These are phyloP conservation scores for Strigops habroptila DNA, from an alignment of 2,113 vertebrate species.

Conservation along the genomic window DNA sequence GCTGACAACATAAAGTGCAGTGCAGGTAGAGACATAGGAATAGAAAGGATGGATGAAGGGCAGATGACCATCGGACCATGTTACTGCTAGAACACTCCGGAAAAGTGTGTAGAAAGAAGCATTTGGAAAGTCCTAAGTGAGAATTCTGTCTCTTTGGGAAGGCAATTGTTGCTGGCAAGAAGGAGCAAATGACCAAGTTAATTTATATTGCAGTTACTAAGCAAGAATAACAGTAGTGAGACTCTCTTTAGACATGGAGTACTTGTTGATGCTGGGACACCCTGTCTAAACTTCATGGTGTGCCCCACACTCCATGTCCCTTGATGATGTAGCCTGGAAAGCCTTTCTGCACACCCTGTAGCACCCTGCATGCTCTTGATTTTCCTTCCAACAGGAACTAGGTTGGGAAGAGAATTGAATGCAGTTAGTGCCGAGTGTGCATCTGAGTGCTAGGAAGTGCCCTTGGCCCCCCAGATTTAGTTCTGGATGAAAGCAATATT, in stretches of 20 bases:
- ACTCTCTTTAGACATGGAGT: background rate
- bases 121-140: background rate
- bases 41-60: background rate
- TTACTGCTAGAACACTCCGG: background rate
- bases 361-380: background rate
- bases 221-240: background rate
- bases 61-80: rapidly evolving
- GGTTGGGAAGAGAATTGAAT: background rate
- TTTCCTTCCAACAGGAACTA: background rate
- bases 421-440: background rate
- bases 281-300: background rate
- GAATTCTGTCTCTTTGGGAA: background rate
- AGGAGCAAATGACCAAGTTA: background rate
- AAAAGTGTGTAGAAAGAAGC: background rate
- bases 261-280: background rate
- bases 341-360: background rate
- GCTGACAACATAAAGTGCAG: background rate
- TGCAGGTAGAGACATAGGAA: background rate
- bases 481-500: background rate
- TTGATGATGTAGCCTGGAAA: background rate
- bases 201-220: background rate
- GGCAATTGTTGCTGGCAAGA: background rate
- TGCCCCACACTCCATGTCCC: background rate
- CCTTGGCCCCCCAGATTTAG: background rate
- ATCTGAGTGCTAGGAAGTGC: background rate